Evolutionary conservation across 2,888 invertebrate genomes (phyloP).

Genomic region (Diarsia mendica): DNA sequence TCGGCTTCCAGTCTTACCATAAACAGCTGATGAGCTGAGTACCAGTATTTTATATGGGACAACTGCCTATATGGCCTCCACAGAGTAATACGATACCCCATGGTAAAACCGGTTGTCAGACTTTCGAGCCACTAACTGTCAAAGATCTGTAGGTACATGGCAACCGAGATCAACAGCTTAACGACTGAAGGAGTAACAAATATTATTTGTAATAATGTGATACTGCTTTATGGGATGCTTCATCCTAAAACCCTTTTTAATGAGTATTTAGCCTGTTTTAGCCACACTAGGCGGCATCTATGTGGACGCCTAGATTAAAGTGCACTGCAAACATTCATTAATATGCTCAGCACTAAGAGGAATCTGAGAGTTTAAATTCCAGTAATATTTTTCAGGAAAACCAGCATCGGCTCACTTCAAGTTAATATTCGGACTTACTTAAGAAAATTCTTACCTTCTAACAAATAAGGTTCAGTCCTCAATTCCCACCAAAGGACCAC

Average conservation of each 20-base stretch:
- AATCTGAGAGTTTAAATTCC: background rate
- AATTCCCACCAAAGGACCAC: background rate
- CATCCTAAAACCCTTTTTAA: background rate
- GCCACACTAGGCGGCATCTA: background rate
- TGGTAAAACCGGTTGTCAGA: too few species aligned
- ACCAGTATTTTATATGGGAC: too few species aligned
- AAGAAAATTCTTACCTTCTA: slow-evolving; percentile 37
- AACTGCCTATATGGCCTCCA: too few species aligned
- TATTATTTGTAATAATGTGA: too few species aligned
- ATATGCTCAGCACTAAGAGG: background rate
- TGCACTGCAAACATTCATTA: background rate
- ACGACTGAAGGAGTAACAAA: too few species aligned
- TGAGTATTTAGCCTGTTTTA: background rate
- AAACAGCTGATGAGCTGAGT: too few species aligned
- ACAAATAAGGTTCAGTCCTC: background rate
- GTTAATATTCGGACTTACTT: background rate
- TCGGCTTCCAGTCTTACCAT: too few species aligned
- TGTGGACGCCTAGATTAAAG: background rate
- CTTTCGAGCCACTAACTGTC: too few species aligned
- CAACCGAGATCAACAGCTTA: too few species aligned
- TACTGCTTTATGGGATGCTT: background rate
- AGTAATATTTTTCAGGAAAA: background rate
- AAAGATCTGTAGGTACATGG: too few species aligned
- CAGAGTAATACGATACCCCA: too few species aligned
- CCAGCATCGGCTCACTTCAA: background rate